phyloP scores from a whole-genome alignment of 2,113 vertebrate species.

The Apteryx owenii region DNA sequence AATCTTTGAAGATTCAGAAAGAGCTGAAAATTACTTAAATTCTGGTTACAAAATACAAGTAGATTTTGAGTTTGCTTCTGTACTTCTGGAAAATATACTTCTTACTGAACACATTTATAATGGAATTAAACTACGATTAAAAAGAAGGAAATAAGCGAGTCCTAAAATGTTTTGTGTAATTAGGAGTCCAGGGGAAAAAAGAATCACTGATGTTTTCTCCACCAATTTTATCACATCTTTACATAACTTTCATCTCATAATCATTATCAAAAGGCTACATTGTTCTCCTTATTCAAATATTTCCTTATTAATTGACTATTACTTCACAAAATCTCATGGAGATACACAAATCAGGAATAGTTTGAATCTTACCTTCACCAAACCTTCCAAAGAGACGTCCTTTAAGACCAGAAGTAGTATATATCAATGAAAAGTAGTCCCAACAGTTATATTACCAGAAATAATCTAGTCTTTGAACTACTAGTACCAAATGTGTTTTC shows the following conservation, averaged over 20 bases:
- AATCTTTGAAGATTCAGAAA: neutral
- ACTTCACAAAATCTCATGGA: neutral
- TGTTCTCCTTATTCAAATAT: neutral
- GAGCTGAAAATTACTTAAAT: neutral
- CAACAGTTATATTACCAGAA: neutral
- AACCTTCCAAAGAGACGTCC: neutral
- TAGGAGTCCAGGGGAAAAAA: neutral
- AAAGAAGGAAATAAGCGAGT: neutral
- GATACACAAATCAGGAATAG: neutral
- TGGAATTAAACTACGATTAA: neutral
- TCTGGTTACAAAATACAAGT: neutral
- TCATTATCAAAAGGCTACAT: neutral
- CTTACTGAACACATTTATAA: neutral
- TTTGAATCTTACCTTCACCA: neutral
- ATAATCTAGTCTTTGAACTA: neutral
- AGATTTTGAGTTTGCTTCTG: neutral
- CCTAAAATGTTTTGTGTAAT: neutral
- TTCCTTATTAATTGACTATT: neutral
- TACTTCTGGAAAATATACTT: neutral
- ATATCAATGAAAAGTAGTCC: neutral
- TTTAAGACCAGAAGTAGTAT: neutral
- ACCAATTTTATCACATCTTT: neutral
- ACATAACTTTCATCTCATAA: neutral
- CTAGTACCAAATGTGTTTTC: neutral
- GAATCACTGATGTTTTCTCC: neutral